Percentiles rank a stretch among this genome's conserved stretches.
phyloP scores from a whole-genome alignment of 2,113 vertebrate species.

The Pimephales promelas region DNA sequence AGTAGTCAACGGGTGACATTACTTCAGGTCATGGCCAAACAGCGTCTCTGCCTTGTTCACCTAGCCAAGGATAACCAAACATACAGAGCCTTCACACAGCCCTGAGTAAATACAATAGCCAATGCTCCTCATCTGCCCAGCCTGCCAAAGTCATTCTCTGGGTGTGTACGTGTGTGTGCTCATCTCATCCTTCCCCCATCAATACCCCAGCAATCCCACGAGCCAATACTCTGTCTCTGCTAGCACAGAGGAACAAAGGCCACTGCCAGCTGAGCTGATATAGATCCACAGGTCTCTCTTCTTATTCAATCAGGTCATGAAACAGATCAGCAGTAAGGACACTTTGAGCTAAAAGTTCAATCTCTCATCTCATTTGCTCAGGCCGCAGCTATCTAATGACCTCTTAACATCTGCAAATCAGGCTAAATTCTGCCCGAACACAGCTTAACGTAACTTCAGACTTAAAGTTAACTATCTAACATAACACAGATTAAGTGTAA shows the following conservation, averaged over 20 bases:
- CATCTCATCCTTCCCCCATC: slow-evolving; percentile 60
- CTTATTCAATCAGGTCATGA: slow-evolving; percentile 65
- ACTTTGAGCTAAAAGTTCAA: slow-evolving; percentile 64
- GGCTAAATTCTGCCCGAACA: slow-evolving; percentile 52
- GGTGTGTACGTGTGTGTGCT: slow-evolving; percentile 46
- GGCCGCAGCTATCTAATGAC: slow-evolving; percentile 45
- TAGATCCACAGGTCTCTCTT: slow-evolving; percentile 73
- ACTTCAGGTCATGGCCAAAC: slow-evolving; percentile 31
- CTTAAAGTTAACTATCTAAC: too few species aligned
- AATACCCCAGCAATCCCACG: slow-evolving; percentile 56
- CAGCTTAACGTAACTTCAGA: background rate
- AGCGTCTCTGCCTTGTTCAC: slow-evolving; percentile 10
- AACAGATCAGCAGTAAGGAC: slow-evolving; percentile 38
- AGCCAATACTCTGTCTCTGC: slow-evolving; percentile 62
- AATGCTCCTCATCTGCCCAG: slow-evolving; percentile 40
- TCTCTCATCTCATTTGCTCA: slow-evolving; percentile 63
- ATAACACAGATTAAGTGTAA: background rate
- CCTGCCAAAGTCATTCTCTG: slow-evolving; percentile 38
- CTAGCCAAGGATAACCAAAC: slow-evolving; percentile 40
- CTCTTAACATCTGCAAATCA: slow-evolving; percentile 62
- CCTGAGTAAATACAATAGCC: slow-evolving; percentile 51
- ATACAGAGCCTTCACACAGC: slow-evolving; percentile 37
- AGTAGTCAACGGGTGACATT: background rate
- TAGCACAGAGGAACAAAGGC: slow-evolving; percentile 71
- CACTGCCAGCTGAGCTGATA: slow-evolving; percentile 65